Evolutionary conservation across 2,888 invertebrate genomes (phyloP).

Genomic region (Hyppa rectilinea): DNA sequence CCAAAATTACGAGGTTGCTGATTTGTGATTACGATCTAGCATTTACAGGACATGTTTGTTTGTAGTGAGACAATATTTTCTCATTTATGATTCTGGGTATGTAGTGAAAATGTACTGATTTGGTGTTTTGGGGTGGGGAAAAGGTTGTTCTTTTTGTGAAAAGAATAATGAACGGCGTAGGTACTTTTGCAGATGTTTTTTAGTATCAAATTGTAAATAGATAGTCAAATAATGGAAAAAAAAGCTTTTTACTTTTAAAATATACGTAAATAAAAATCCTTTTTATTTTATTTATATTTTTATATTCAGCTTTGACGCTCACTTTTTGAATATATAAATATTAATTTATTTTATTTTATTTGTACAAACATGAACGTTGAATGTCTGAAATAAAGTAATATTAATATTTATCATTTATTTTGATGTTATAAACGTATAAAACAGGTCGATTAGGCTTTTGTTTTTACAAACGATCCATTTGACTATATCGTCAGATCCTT

Average conservation of each 20-base stretch:
- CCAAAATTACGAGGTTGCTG: constrained; percentile 17
- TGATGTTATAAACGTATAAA: constrained; percentile 3
- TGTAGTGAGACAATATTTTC: constrained; percentile 28
- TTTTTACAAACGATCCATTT: constrained; percentile 18
- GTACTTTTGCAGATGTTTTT: background rate
- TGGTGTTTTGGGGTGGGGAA: background rate
- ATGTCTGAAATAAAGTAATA: too few relatives aligned
- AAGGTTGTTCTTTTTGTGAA: background rate
- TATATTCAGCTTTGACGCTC: too few relatives aligned
- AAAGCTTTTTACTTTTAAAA: too few relatives aligned
- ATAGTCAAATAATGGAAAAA: background rate
- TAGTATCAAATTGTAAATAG: background rate
- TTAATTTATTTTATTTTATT: too few relatives aligned
- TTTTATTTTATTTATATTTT: too few relatives aligned
- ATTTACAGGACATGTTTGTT: constrained; percentile 24
- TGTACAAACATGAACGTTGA: too few relatives aligned
- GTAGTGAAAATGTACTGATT: constrained; percentile 1
- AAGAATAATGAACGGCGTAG: background rate
- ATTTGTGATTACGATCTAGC: constrained; percentile 17
- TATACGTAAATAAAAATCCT: too few relatives aligned
- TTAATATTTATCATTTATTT: too few relatives aligned
- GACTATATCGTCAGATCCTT: constrained; percentile 6
- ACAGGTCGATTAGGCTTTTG: constrained; percentile 12
- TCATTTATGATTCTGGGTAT: constrained; percentile 25
- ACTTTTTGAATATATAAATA: too few relatives aligned